phyloP scores from a whole-genome alignment of 2,888 invertebrate species.

The Entomobrya proxima region DNA sequence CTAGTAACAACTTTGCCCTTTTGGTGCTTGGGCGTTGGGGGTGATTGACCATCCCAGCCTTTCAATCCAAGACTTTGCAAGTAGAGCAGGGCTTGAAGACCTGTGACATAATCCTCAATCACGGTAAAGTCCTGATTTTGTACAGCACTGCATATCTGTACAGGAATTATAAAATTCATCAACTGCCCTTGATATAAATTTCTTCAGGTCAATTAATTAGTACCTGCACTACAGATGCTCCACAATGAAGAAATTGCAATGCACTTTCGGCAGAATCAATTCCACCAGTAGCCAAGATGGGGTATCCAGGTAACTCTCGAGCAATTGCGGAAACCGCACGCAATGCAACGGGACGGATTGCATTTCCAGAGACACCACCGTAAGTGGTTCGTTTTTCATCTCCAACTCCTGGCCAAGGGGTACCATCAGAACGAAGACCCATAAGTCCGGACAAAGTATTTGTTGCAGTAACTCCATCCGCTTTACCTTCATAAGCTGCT shows the following conservation, averaged over 20 bases:
- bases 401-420: slow-evolving; percentile 96
- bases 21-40: slow-evolving; percentile 90
- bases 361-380: slow-evolving; percentile 95
- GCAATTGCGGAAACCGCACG: slow-evolving; percentile 93
- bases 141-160: slow-evolving; percentile 93
- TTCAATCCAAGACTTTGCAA: slow-evolving; percentile 83
- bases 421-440: slow-evolving; percentile 87
- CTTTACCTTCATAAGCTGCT: slow-evolving; percentile 94
- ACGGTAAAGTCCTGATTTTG: slow-evolving; percentile 99
- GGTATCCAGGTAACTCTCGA: slow-evolving; percentile 89
- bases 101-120: slow-evolving; percentile 94
- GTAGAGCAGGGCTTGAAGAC: slow-evolving; percentile 91
- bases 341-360: slow-evolving; percentile 95
- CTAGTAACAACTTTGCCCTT: slow-evolving; percentile 90
- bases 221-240: slow-evolving; percentile 94
- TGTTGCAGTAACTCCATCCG: slow-evolving; percentile 96
- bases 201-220: not conserved
- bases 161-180: not conserved
- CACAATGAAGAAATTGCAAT: slow-evolving; percentile 95
- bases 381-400: slow-evolving; percentile 89
- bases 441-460: slow-evolving; percentile 98
- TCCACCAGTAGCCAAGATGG: slow-evolving; percentile 97
- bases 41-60: slow-evolving; percentile 96
- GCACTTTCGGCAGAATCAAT: slow-evolving; percentile 97
- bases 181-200: not conserved